A percentile compares a stretch with the other conserved stretches of the same genome.
Evolutionary conservation across 2,797 vertebrate species (phyloP).

Genomic region (Micromesistius poutassou): DNA sequence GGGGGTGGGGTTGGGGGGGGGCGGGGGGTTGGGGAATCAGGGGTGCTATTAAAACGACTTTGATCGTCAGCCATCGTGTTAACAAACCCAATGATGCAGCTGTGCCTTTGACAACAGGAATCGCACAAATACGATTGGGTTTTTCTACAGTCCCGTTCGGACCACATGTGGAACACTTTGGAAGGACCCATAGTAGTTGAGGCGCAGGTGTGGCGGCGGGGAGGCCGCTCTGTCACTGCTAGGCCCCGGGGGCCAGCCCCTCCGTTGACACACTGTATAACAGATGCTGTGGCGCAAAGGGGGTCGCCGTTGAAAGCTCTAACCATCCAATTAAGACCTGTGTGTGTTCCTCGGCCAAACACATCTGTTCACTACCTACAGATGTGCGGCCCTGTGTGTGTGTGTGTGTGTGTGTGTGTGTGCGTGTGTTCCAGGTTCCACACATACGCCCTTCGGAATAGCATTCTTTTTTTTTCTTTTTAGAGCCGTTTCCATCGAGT

Average conservation of each 20-base stretch:
- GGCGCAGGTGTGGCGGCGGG: background rate
- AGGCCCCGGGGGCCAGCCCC: background rate
- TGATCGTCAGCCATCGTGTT: no score
- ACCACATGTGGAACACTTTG: no score
- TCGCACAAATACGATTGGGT: no score
- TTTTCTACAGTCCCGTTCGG: no score
- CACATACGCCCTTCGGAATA: conserved; percentile 35
- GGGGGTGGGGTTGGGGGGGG: background rate
- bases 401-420: background rate
- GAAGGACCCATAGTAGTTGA: background rate
- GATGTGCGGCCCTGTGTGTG: conserved; percentile 6
- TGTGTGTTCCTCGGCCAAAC: conserved; percentile 16
- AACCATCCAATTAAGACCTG: conserved; percentile 25
- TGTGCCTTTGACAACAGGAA: no score
- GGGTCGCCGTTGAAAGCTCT: conserved; percentile 13
- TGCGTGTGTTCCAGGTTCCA: conserved; percentile 9
- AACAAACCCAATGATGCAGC: no score
- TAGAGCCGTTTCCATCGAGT: conserved; percentile 43
- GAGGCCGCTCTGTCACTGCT: background rate
- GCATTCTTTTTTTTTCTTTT: conserved; percentile 45
- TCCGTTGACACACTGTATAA: background rate
- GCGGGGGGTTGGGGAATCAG: background rate
- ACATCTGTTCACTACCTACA: conserved; percentile 21
- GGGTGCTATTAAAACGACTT: no score
- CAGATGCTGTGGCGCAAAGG: background rate